Conservation (phyloP, 2,797 vertebrate genomes). For the Chelmon rostratus region DNA sequence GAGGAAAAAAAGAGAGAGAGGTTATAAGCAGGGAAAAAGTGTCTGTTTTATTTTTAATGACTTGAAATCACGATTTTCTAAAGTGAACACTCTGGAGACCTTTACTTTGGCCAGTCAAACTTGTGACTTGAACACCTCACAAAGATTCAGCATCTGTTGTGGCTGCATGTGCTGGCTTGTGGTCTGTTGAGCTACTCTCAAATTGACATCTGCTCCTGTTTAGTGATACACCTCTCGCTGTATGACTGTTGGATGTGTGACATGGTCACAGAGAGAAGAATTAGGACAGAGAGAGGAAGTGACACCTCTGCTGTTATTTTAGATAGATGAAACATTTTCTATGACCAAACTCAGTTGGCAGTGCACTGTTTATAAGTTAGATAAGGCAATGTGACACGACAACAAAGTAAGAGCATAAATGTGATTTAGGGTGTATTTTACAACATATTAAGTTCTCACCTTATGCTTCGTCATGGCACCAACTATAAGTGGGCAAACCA, state of each 20-base stretch:
- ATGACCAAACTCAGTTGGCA: not conserved
- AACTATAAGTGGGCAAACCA: constrained; percentile 95
- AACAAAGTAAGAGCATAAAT: not conserved
- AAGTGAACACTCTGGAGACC: not conserved
- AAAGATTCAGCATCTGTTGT: not conserved
- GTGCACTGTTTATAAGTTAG: not conserved
- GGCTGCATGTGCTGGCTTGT: not conserved
- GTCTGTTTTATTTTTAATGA: not conserved
- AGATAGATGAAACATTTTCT: not conserved
- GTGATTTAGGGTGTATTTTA: not conserved
- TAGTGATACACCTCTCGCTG: not conserved
- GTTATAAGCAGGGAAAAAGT: not conserved
- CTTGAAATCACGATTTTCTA: not conserved
- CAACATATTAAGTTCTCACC: constrained; percentile 72
- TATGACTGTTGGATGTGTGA: too few relatives aligned
- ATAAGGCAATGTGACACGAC: not conserved
- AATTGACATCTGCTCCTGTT: too few relatives aligned
- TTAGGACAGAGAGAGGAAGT: too few relatives aligned
- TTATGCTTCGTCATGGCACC: constrained; percentile 95
- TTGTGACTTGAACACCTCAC: not conserved
- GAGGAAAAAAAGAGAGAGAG: not conserved
- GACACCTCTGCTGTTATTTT: not conserved
- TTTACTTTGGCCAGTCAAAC: not conserved
- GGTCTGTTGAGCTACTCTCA: not conserved
- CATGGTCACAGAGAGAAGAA: too few relatives aligned